Percentiles rank a stretch among this genome's conserved stretches.
These are phyloP conservation scores for Hypsibius dujardini DNA, from an alignment of 1,140 invertebrate genomes.

Conservation along the genomic window DNA sequence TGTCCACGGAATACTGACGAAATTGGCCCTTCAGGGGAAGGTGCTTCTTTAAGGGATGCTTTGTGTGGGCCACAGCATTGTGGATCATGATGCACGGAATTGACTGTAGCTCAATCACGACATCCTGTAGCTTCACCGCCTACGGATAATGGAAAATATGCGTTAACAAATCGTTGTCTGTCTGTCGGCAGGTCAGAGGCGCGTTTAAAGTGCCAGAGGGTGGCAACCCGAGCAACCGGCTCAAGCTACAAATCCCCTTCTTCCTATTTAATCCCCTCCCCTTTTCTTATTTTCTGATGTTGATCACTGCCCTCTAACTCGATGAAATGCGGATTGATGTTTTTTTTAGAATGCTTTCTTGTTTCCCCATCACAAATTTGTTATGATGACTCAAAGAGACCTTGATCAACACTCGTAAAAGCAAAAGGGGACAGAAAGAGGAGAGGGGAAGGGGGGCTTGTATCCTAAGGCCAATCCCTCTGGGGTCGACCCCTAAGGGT, in stretches of 20 bases:
- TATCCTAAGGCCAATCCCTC: too few relatives aligned
- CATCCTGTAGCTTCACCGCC: not conserved
- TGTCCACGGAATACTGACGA: not conserved
- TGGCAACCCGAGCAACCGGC: not conserved
- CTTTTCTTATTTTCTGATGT: too few relatives aligned
- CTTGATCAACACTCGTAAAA: too few relatives aligned
- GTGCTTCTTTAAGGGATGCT: not conserved
- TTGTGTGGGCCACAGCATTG: not conserved
- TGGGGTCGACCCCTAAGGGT: too few relatives aligned
- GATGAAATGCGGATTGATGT: too few relatives aligned
- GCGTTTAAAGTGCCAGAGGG: not conserved
- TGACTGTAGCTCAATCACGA: constrained; percentile 7
- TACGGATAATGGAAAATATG: not conserved
- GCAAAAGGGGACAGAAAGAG: too few relatives aligned
- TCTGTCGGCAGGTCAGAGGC: not conserved
- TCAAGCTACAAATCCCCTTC: not conserved
- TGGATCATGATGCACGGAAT: not conserved
- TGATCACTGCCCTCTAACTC: too few relatives aligned
- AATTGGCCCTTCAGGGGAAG: constrained; percentile 4
- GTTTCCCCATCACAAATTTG: too few relatives aligned
- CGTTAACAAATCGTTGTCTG: not conserved
- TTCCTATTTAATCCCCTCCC: too few relatives aligned
- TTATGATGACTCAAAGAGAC: too few relatives aligned
- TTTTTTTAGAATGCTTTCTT: too few relatives aligned
- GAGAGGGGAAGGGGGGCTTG: too few relatives aligned